phyloP scores from a whole-genome alignment of 2,888 invertebrate genomes.

The Linyphia triangularis region DNA sequence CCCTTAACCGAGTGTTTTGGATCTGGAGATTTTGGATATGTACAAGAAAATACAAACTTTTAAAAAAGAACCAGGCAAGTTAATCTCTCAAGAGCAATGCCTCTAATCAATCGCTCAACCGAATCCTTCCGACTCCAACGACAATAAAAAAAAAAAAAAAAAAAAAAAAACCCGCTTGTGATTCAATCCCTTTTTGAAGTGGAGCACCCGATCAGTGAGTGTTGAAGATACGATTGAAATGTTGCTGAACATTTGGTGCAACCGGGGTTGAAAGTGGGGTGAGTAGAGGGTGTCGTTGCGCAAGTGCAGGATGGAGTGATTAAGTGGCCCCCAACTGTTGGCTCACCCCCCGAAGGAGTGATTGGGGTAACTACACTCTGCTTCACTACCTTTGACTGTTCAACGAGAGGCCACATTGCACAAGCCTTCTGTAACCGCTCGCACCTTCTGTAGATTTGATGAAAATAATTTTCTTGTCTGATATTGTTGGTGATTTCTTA shows the following conservation, averaged over 20 bases:
- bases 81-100: background rate
- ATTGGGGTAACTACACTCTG: slow-evolving; percentile 41
- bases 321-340: slow-evolving; percentile 63
- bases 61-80: background rate
- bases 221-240: background rate
- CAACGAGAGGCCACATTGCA: no score
- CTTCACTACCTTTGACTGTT: slow-evolving; percentile 13
- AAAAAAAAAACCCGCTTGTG: no score
- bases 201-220: slow-evolving; percentile 11
- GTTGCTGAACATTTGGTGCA: slow-evolving; percentile 47
- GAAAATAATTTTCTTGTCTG: no score
- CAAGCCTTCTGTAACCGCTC: no score
- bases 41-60: no score
- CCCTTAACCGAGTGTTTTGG: no score
- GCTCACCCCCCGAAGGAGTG: slow-evolving; percentile 55
- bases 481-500: no score
- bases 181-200: slow-evolving; percentile 35
- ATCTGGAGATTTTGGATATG: no score
- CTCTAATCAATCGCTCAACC: no score
- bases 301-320: slow-evolving; percentile 62
- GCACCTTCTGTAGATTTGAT: no score
- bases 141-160: no score
- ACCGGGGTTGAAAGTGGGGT: slow-evolving; percentile 47
- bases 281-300: slow-evolving; percentile 53
- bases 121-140: no score